Evolutionary conservation across 2,797 vertebrate genomes (phyloP).

Genomic region (Heliangelus exortis): DNA sequence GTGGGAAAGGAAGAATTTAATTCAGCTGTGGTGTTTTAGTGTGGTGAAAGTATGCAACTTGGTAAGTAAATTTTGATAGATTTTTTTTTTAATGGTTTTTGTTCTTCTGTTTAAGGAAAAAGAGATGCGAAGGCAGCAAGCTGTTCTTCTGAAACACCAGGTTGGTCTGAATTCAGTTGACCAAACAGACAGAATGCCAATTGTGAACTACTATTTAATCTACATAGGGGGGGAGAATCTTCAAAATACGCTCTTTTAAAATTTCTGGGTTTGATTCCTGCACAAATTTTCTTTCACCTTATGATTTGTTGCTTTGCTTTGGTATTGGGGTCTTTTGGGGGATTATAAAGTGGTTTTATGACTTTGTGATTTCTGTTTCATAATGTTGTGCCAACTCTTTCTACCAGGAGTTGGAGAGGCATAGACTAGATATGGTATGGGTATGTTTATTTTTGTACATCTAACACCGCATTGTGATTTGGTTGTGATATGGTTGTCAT

Average conservation of each 20-base stretch:
- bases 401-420: conserved; percentile 99
- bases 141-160: conserved; percentile 94
- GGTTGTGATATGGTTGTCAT: conserved; percentile 95
- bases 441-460: conserved; percentile 98
- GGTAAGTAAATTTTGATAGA: not conserved
- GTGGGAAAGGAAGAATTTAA: not conserved
- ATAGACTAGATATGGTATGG: conserved; percentile 99
- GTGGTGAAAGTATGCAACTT: not conserved
- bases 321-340: conserved; percentile 83
- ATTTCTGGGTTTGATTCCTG: conserved; percentile 61
- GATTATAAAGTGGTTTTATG: conserved; percentile 84
- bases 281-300: conserved; percentile 70
- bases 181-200: not conserved
- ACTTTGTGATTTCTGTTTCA: conserved; percentile 94
- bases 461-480: conserved; percentile 95
- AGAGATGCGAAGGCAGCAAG: conserved; percentile 91
- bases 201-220: conserved; percentile 34
- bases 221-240: conserved; percentile 19
- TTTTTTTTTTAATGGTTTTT: too few relatives aligned
- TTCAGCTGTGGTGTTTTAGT: not conserved
- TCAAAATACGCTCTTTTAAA: conserved; percentile 50
- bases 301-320: conserved; percentile 88
- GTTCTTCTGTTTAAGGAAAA: conserved; percentile 86
- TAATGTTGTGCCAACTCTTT: conserved; percentile 97
- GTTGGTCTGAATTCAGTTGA: conserved; percentile 75